Base-by-base conservation (phyloP, 2,797 vertebrate species). In the Alexandromys oeconomus region DNA sequence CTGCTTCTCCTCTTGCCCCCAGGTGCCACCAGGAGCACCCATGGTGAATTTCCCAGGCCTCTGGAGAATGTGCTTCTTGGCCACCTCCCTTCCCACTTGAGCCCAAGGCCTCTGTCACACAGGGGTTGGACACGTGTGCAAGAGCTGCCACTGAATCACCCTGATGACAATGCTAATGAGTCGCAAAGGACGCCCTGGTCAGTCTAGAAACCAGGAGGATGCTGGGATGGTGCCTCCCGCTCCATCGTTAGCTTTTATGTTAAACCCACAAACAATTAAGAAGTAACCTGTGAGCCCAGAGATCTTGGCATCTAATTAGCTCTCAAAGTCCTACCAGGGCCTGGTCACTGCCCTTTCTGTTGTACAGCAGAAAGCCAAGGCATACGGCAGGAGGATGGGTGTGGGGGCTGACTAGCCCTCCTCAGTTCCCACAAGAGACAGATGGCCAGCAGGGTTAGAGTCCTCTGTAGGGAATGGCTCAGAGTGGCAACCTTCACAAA, bases 251-350 rank as follows among this genome's bases (percentile, higher is more conserved):
- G 92, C 97, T 63, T 40, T 40, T 40, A 40, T 40, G 40, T 40
- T 97, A 98, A 97, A 97, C 97, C 98, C 95, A 97, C 98, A 98
- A 98, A 98, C 98, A 98, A 98, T 98, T 98, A 98, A 98, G 98
- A 98, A 98, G 97, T 97, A 97, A 97, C 97, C 48, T 82, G 91
- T 89, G 89, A 96, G 98, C 98, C 98, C 98, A 98, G 97, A 87
- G 94, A 98, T 95, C 97, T 97, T 97, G 80, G 94, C 97, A 98
- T 94, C 98, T 98, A 98, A 98, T 98, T 98, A 98, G 97, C 98
- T 97, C 97, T 96, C 97, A 97, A 97, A 98, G 97, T 97, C 97
- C 87, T 93, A 95, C 97, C 97, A 74, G 97, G 98, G 91, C 96
- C 97, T 98, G 97, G 97, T 98, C 98, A 98, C 98, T 87, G 54